Base-by-base conservation (phyloP, 1,140 invertebrate species). In the Ctenoplectra terminalis region DNA sequence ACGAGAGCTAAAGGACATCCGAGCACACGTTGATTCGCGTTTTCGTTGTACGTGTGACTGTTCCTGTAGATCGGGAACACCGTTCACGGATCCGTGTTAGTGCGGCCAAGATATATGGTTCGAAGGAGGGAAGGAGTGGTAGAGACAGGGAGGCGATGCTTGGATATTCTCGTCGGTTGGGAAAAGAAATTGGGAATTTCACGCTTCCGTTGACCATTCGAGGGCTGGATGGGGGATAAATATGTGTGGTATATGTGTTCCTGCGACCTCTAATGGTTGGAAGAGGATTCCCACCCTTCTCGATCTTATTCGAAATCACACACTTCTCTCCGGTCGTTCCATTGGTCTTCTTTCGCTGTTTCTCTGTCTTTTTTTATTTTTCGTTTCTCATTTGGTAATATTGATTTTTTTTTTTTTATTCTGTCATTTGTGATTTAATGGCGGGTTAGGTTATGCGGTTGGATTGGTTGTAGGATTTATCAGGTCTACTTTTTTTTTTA, bases 141-240 rank as follows among this genome's bases (percentile, higher is more conserved):
- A 43, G 54, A 43, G 43, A 70, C 58, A 29, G 54, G 37, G 63
- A 64, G 78, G 71, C 61, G 48, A 60, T 37, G 50, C 67, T 67
- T 71, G 73, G 87, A 91, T 91, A 90, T 91, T 88, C 84, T 86
- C 77, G 81, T 74, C 79, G 87, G 75, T 86, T 84, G 86, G 87
- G 86, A 90, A 91, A 92, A 93, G 92, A 91, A 92, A 92, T 93
- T 93, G 91, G 90, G 91, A 92, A 92, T 93, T 93, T 92, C 92
- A 93, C 92, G 92, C 91, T 93, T 91, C 91, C 90, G 89, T 92
- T 93, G 89, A 88, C 91, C 89, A 90, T 88, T 90, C 77, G 79
- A 70, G 76, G 52, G 74, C 48, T 69, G 74, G 80, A 60, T 80
- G 73, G 46, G 52, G 71, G 77, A 82, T 85, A 87, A 89, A 84